These are phyloP conservation scores for Albula glossodonta DNA, from an alignment of 2,113 vertebrate species.

Conservation along the genomic window DNA sequence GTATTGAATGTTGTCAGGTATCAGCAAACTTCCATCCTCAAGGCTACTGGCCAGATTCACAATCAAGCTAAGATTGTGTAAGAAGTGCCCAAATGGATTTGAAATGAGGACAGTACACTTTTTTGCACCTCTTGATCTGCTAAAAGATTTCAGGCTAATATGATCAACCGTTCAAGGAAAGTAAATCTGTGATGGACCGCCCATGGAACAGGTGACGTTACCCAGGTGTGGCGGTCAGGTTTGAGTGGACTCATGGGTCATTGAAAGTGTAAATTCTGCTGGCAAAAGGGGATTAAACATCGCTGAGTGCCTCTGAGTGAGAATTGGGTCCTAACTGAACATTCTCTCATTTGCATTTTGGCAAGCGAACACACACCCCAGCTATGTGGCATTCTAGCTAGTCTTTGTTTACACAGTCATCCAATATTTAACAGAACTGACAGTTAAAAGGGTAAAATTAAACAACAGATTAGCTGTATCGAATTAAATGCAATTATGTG, in stretches of 20 bases:
- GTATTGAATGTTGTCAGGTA: no score
- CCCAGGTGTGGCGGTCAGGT: no score
- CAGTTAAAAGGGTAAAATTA: not conserved
- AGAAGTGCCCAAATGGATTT: no score
- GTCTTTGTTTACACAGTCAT: not conserved
- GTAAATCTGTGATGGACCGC: no score
- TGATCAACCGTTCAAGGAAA: no score
- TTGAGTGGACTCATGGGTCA: not conserved
- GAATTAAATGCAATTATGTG: not conserved
- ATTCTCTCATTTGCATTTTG: not conserved
- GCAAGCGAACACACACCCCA: not conserved
- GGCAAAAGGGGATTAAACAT: not conserved
- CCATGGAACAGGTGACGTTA: no score
- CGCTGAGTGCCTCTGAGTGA: not conserved
- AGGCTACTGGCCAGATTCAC: no score
- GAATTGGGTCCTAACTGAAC: not conserved
- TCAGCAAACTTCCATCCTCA: no score
- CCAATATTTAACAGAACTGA: not conserved
- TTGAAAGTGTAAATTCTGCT: not conserved
- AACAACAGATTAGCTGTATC: not conserved
- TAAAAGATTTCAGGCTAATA: not conserved
- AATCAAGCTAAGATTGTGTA: no score
- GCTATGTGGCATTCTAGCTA: not conserved
- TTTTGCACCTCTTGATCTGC: not conserved
- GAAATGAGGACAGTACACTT: no score